Evolutionary conservation across 2,797 vertebrate species (phyloP).

Genomic region (Rhinogobio ventralis): DNA sequence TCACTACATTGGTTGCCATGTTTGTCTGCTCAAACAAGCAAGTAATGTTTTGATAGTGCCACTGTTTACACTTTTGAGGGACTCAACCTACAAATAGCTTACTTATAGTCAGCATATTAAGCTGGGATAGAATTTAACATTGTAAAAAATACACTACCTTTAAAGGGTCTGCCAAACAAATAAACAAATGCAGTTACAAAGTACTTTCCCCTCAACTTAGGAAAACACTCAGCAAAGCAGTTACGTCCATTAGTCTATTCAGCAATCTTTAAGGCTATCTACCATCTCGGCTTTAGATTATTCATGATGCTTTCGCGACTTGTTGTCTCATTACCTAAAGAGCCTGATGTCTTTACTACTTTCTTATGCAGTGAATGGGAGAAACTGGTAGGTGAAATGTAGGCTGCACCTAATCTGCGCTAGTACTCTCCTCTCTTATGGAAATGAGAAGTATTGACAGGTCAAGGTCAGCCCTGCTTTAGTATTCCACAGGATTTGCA

Average conservation of each 20-base stretch:
- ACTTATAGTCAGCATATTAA: background rate
- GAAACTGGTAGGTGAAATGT: constrained; percentile 64
- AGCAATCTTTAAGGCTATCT: constrained; percentile 38
- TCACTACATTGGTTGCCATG: background rate
- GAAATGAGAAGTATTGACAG: constrained; percentile 73
- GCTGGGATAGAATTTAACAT: background rate
- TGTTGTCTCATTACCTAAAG: constrained; percentile 46
- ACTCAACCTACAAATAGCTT: background rate
- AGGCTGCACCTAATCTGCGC: constrained; percentile 62
- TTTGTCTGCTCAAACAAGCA: background rate
- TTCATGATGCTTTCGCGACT: constrained; percentile 39
- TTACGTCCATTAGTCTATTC: constrained; percentile 49
- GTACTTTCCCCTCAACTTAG: constrained; percentile 13
- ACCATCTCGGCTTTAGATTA: constrained; percentile 52
- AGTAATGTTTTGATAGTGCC: background rate
- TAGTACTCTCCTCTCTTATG: constrained; percentile 66
- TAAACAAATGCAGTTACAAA: constrained; percentile 23
- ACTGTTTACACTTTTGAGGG: background rate
- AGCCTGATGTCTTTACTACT: constrained; percentile 36
- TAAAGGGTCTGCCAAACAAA: background rate
- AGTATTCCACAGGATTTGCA: constrained; percentile 74
- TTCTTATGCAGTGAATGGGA: constrained; percentile 49
- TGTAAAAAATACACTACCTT: background rate
- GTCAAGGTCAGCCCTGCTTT: constrained; percentile 70
- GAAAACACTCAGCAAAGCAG: constrained; percentile 41